Conservation (phyloP, 2,797 vertebrate genomes). For the Ptychadena robeensis region DNA sequence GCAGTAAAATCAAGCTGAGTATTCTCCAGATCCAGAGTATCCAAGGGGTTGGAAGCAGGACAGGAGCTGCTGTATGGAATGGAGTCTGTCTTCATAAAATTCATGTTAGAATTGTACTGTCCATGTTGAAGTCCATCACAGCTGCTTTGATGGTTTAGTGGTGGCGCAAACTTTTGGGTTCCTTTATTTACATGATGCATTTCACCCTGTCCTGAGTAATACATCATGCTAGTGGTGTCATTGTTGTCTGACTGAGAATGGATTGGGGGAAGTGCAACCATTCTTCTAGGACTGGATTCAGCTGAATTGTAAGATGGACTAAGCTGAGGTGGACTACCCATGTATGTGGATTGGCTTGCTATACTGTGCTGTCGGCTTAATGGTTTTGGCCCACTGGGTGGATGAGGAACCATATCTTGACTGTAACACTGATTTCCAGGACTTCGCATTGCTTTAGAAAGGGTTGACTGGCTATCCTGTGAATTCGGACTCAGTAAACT, state of each 20-base stretch:
- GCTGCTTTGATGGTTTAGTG: slow-evolving; percentile 71
- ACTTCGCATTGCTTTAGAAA: slow-evolving; percentile 77
- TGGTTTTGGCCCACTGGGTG: slow-evolving; percentile 80
- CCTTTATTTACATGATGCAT: slow-evolving; percentile 69
- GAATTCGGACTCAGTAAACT: slow-evolving; percentile 75
- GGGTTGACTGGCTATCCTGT: slow-evolving; percentile 68
- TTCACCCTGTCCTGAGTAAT: slow-evolving; percentile 79
- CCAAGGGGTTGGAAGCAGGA: slow-evolving; percentile 87
- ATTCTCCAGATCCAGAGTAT: slow-evolving; percentile 94
- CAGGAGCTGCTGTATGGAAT: slow-evolving; percentile 80
- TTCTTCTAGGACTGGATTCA: slow-evolving; percentile 72
- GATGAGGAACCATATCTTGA: slow-evolving; percentile 81
- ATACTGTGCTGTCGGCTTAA: slow-evolving; percentile 78
- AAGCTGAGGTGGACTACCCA: slow-evolving; percentile 75
- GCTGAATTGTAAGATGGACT: slow-evolving; percentile 75
- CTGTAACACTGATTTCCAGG: slow-evolving; percentile 77
- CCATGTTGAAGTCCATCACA: slow-evolving; percentile 81
- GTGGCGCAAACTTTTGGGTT: slow-evolving; percentile 76
- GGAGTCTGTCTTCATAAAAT: slow-evolving; percentile 77
- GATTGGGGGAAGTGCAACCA: slow-evolving; percentile 75
- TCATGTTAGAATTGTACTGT: slow-evolving; percentile 65
- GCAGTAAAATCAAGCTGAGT: slow-evolving; percentile 96
- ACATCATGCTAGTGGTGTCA: slow-evolving; percentile 69
- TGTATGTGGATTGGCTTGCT: slow-evolving; percentile 72
- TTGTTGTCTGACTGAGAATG: slow-evolving; percentile 74